Base-by-base conservation (phyloP, 2,888 invertebrate genomes). In the Corbicula japonica region DNA sequence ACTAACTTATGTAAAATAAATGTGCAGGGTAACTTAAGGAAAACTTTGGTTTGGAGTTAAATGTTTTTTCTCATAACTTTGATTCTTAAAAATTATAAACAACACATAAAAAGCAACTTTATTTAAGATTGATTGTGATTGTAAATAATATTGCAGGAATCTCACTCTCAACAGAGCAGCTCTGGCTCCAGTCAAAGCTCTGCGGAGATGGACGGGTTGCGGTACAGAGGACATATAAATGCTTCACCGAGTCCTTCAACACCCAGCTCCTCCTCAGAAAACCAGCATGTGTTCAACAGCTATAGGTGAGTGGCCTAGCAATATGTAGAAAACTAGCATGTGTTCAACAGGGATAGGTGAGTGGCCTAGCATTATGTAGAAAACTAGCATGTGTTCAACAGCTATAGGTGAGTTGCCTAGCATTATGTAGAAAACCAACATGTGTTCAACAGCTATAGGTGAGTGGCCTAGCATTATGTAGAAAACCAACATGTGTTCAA, bases 241-340 rank as follows among this genome's bases (percentile, higher is more conserved):
- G 30, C 72, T 38, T 62, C 78, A 44, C 35, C 60, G 5, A 66
- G 52, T 61, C 58, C 12, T 35, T 26, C 44, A n/a, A 44, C 34
- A 23, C 28, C 41, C 30, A 58, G 34, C 35, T 2, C 38, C n/a
- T 32, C 6, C 5, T 34, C 77, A 56, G 48, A 46, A 30, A 65
- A 71, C 63, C 69, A 23, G 44, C 68, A 73, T 73, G 69, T 73
- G 63, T 78, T 73, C 70, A 76, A 52, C 41, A 21, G 65, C 46
- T 76, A 70, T 30, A 61, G 70, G 70, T 76, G n/a, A n/a, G n/a
- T n/a, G n/a, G n/a, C n/a, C n/a, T n/a, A n/a, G n/a, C n/a, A n/a
- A n/a, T n/a, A n/a, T n/a, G n/a, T n/a, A n/a, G n/a, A n/a, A n/a
- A n/a, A n/a, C n/a, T n/a, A n/a, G n/a, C n/a, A n/a, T n/a, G n/a